Base-by-base conservation (phyloP, 1,140 invertebrate species). In the Sitodiplosis mosellana region DNA sequence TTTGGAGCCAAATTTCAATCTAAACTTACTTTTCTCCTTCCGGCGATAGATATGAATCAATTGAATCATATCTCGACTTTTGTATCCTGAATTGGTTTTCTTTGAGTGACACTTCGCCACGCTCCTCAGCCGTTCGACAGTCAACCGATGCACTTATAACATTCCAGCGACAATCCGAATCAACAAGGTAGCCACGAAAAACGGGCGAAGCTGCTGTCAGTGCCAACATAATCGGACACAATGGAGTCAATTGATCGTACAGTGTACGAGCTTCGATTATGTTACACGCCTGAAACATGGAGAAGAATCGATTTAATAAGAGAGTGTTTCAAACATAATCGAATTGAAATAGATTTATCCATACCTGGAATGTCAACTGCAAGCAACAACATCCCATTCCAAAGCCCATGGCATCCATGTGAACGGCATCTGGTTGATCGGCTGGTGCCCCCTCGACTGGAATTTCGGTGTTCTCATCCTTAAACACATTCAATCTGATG, bases 301-400 rank as follows among this genome's bases (percentile, higher is more conserved):
- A n/a, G 15, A 11, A 41, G 14, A 14, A 41, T 43, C 18, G 17
- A 12, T 43, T 5, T 27, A 27, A 5, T 27, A 27, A 27, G 3
- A 5, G 10, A 27, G 3, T 27, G 3, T 27, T 10, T 27, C 27
- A 27, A 27, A 27, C 27, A 27, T 27, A 10, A 5, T 3, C 27
- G 10, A 27, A 27, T 27, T 10, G 27, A 27, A 27, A 27, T n/a
- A n/a, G n/a, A n/a, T n/a, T n/a, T n/a, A 27, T 27, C 27, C 18
- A 18, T 43, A 43, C 41, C 52, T 64, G 61, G 66, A 93, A 95
- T 27, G 89, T 93, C 19, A 94, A 70, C 66, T 99, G 96, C 10
- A 99, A 71, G 64, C 95, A 99, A 59, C 87, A 96, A 61, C 88
- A 94, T 33, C 95, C 95, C 96, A 99, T 99, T 37, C 96, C 96